Base-by-base conservation (phyloP, 35 echinoderm and acorn worm species). In the Lytechinus pictus region DNA sequence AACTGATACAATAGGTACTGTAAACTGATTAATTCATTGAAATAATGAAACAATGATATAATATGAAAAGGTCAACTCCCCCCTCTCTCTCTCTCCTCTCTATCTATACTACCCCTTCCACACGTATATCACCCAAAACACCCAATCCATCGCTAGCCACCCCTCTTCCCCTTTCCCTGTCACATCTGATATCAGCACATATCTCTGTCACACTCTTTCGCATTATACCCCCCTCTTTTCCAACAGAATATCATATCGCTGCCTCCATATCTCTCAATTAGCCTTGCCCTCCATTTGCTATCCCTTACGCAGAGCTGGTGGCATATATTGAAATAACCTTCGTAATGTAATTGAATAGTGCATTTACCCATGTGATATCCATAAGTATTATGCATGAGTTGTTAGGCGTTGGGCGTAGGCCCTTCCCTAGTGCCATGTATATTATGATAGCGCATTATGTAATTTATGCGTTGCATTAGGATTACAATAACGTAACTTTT, bases 301-400 rank as follows among this genome's bases (percentile, higher is more conserved):
- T 79, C 2, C 16, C 8, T 24, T 79, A 79, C 66, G 14, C n/a
- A 79, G 16, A 7, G 66, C 66, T 79, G 66, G 66, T 79, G 66
- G 66, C 21, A 79, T 79, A 79, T 79, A 79, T 24, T 79, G 66
- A 79, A 79, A 79, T 79, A 79, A 79, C 66, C 66, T 79, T 79
- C 66, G n/a, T 79, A 71, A 71, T 79, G 66, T 79, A 79, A 79
- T 79, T 79, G 19, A 24, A 79, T 79, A 79, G 66, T 79, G 66
- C 66, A 79, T 79, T 79, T 79, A 79, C 16, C 19, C 19, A 79
- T 79, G 19, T 79, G 66, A 79, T 24, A 79, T 14, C 61, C 6
- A 24, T 79, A 79, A 79, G 66, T 79, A 79, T 79, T 44, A 44
- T 44, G 33, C 33, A 44, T 44, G 33, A 44, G 33, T 44, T 44